A percentile compares a stretch with the other conserved stretches of the same genome.
phyloP scores from a whole-genome alignment of 2,888 invertebrate species.

The Gryllus longicercus region DNA sequence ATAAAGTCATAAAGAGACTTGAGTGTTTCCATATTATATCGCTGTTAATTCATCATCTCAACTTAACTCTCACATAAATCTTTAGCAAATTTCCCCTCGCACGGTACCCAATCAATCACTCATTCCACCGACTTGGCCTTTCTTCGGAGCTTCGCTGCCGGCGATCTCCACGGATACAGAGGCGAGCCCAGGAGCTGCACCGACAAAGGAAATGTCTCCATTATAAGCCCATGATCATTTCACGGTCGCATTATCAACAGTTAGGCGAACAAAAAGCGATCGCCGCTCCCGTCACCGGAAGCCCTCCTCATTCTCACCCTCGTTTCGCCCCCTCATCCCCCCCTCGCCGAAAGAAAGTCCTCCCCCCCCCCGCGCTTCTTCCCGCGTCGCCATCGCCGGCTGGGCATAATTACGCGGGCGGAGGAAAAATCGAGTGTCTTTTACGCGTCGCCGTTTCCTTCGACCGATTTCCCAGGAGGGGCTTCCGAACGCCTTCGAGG shows the following conservation, averaged over 20 bases:
- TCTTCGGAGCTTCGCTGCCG: too few species aligned
- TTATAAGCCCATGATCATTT: conserved; percentile 4
- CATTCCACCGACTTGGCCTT: too few species aligned
- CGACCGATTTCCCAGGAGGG: background rate
- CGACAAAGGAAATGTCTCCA: background rate
- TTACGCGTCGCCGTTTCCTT: background rate
- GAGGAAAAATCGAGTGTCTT: background rate
- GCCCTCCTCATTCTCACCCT: background rate
- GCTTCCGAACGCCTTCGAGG: background rate
- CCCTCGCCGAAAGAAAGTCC: background rate
- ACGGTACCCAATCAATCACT: too few species aligned
- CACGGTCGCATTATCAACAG: conserved; percentile 4
- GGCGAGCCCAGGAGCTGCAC: too few species aligned
- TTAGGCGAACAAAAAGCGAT: background rate
- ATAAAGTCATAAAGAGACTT: too few species aligned
- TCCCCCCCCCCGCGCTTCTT: background rate
- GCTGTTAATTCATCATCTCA: too few species aligned
- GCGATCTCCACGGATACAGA: too few species aligned
- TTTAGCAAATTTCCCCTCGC: too few species aligned
- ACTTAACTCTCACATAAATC: too few species aligned
- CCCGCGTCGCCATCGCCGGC: background rate
- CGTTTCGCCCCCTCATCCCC: background rate
- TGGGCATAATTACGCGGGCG: background rate
- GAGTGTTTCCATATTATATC: too few species aligned
- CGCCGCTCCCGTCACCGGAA: background rate